Conservation (phyloP, 2,888 invertebrate genomes). For the Blastobasis lacticolella region DNA sequence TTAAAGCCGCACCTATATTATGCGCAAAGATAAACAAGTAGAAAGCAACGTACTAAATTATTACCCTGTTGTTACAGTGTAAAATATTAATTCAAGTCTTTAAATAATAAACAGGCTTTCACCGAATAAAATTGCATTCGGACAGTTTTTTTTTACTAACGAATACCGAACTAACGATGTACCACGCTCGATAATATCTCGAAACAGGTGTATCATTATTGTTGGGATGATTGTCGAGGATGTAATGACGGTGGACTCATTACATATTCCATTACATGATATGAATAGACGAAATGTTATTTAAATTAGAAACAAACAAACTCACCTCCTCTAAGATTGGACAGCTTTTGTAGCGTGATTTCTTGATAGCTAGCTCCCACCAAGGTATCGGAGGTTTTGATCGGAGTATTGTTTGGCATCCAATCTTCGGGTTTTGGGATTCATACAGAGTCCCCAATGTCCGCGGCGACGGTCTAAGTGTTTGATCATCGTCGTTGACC, state of each 20-base stretch:
- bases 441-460: constrained; percentile 66
- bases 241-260: constrained; percentile 3
- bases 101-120: constrained; percentile 3
- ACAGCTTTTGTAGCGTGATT: constrained; percentile 86
- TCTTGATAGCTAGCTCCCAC: constrained; percentile 90
- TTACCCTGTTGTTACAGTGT: no score
- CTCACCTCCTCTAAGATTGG: constrained; percentile 82
- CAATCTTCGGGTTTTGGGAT: constrained; percentile 78
- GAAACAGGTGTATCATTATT: constrained; percentile 3
- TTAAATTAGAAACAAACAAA: constrained; percentile 6
- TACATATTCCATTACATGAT: constrained; percentile 4
- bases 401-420: constrained; percentile 78
- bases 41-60: no score
- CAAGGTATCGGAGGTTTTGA: constrained; percentile 85
- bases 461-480: constrained; percentile 51
- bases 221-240: not conserved
- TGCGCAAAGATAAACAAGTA: no score
- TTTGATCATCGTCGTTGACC: constrained; percentile 47
- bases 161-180: constrained; percentile 8
- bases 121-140: constrained; percentile 5
- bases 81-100: not conserved
- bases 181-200: constrained; percentile 15
- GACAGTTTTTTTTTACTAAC: constrained; percentile 1
- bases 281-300: not conserved
- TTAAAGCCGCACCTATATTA: constrained; percentile 12